Evolutionary conservation across 1,140 invertebrate genomes (phyloP), one percentile per base, ranked within the genome.

Genomic region (Idris sp.): DNA sequence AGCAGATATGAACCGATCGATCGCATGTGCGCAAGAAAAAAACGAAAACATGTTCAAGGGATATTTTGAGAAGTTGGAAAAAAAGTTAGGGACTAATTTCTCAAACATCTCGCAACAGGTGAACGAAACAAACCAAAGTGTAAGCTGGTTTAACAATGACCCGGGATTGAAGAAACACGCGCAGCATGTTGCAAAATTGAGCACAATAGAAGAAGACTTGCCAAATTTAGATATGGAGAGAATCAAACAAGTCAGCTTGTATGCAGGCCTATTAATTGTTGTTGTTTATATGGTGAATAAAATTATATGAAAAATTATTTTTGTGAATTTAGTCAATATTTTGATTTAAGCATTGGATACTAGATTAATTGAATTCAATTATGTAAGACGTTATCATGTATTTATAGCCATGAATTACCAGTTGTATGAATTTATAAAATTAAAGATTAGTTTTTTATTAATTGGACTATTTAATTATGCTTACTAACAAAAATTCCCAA

Each of bases 41-140:
- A 87, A 84, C 51, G 79, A 84, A 62, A 30, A 5, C 1, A 48
- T 62, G 0, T 61, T 86, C 10, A 64, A 61, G 14, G 38, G 16
- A 5, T 59, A 19, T 6, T 77, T 86, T n/a, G n/a, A 49, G 1
- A 59, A 48, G 1, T 30, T 85, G 14, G 56, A 85, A 49, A 46
- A 14, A 1, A 77, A 68, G 19, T 18, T 82, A 0, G 76, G 67
- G 6, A 19, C 67, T 22, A 31, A 73, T 54, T 61, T 73, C 8
- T 15, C 11, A 3, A 15, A n/a, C 0, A 46, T 72, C 14, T 35
- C 71, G 3, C 11, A 72, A 11, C 53, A 54, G 38, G 48, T 74
- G 0, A 53, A 72, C 14, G 28, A 64, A 28, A 64, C 68, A 1
- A 62, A 72, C 19, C 9, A 41, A 15, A 69, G 13, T 53, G 49